A percentile compares a stretch with the other conserved stretches of the same genome.
phyloP scores from a whole-genome alignment of 2,113 vertebrate species.

The Ardeotis arabs region DNA sequence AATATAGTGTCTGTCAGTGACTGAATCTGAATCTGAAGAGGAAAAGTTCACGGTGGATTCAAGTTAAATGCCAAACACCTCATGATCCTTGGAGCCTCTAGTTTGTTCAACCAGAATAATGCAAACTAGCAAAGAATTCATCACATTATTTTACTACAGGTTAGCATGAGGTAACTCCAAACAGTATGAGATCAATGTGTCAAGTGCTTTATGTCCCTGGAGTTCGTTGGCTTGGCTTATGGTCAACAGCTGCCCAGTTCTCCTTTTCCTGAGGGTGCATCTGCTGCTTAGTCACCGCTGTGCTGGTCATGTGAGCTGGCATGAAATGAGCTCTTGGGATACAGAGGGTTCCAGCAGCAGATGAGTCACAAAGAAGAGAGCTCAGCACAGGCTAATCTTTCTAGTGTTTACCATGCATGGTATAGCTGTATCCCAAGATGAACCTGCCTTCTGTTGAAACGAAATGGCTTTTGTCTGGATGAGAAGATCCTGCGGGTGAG shows the following conservation, averaged over 20 bases:
- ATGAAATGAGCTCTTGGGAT: background rate
- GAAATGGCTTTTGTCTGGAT: background rate
- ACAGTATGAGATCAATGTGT: background rate
- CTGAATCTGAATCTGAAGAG: background rate
- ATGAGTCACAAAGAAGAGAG: constrained; percentile 10
- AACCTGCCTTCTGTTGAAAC: background rate
- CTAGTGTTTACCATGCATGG: background rate
- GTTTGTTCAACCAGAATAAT: background rate
- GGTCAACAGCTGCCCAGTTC: background rate
- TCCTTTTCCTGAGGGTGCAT: background rate
- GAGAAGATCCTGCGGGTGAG: background rate
- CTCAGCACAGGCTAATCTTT: background rate
- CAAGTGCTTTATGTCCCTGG: background rate
- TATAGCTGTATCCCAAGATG: background rate
- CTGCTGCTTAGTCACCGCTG: background rate
- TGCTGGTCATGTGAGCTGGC: background rate
- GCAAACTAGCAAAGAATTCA: background rate
- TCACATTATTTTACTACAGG: background rate
- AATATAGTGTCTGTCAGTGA: background rate
- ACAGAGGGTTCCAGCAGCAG: constrained; percentile 1
- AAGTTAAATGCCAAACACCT: background rate
- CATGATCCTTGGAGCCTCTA: background rate
- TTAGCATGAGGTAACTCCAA: background rate
- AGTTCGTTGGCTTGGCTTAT: background rate
- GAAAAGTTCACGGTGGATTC: background rate